These are phyloP conservation scores for Trichoplusia ni DNA, from an alignment of 1,140 invertebrate genomes.

Conservation along the genomic window DNA sequence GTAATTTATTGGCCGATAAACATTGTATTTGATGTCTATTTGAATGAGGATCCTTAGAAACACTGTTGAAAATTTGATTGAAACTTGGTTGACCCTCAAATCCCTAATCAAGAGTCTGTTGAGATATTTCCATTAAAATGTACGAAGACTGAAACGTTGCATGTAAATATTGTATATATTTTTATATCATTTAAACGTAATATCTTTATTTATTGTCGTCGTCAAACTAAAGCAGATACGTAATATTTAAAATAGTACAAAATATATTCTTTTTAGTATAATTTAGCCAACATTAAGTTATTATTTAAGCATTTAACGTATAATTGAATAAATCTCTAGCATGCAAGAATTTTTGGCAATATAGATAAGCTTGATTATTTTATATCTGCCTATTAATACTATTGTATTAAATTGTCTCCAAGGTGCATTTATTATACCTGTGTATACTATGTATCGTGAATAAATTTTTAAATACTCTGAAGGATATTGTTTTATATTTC, in stretches of 20 bases:
- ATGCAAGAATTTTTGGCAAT: neutral
- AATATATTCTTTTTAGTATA: slow-evolving; percentile 41
- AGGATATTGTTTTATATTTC: too few species aligned
- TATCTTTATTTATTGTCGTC: slow-evolving; percentile 43
- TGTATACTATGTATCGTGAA: slow-evolving; percentile 27
- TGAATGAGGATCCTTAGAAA: too few species aligned
- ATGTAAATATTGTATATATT: slow-evolving; percentile 53
- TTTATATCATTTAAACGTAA: slow-evolving; percentile 28
- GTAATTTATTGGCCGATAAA: too few species aligned
- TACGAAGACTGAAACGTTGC: slow-evolving; percentile 48
- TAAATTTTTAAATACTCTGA: slow-evolving; percentile 22
- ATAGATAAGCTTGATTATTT: neutral
- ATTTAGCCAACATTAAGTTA: slow-evolving; percentile 31
- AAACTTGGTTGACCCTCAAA: too few species aligned
- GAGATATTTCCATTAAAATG: slow-evolving; percentile 26
- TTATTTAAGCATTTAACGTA: slow-evolving; percentile 19
- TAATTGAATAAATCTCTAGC: neutral
- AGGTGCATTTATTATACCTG: slow-evolving; percentile 26
- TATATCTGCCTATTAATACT: slow-evolving; percentile 21
- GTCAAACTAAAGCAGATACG: slow-evolving; percentile 34
- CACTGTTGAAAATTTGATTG: too few species aligned
- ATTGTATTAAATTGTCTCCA: slow-evolving; percentile 17
- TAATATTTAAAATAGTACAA: slow-evolving; percentile 51
- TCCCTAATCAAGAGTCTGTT: too few species aligned
- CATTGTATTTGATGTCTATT: too few species aligned